Evolutionary conservation across 2,113 vertebrate species (phyloP), one percentile per base, ranked within the genome.

Genomic region (Pollachius pollachius): DNA sequence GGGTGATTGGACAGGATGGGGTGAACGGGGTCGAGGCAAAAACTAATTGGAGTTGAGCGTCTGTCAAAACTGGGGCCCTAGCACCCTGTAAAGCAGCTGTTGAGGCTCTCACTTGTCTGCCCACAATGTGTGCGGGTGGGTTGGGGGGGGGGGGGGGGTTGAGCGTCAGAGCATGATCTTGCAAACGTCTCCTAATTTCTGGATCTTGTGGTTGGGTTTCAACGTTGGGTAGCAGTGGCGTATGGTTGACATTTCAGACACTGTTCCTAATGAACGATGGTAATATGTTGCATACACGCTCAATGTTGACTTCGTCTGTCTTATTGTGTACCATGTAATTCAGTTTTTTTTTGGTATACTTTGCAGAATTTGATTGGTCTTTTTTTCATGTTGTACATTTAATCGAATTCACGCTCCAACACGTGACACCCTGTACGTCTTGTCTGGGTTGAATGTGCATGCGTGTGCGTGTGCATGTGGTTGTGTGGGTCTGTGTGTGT

Each of bases 1-100:
- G 17, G 62, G 56, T 56, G 58, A 63, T 25, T 15, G 37, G 59
- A 52, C 30, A 13, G 21, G 63, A 12, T 19, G 63, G 13, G 13
- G 62, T 25, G 16, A n/a, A 48, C 12, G 57, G 52, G 58, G 30
- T 64, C 25, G 37, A 65, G 58, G 0, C 12, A 15, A 58, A 41
- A 69, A 63, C 52, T 64, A 60, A 72, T 69, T 67, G 66, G 5
- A 54, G 18, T 16, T 60, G 23, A 64, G 3, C 66, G 67, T 18
- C 5, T 52, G 30, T 12, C 3, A 37, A 54, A 41, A 41, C 27
- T 64, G 52, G 68, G 48, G 23, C 13, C 15, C 4, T 65, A 63
- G 66, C 58, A 48, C 18, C 64, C 18, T 59, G 23, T 71, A 63
- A 65, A 71, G 65, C 67, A 63, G 37, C 68, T 56, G 27, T 70